These are phyloP conservation scores for human (Homo sapiens) DNA, from an alignment of 2,113 vertebrate genomes.

Conservation along the genomic window DNA sequence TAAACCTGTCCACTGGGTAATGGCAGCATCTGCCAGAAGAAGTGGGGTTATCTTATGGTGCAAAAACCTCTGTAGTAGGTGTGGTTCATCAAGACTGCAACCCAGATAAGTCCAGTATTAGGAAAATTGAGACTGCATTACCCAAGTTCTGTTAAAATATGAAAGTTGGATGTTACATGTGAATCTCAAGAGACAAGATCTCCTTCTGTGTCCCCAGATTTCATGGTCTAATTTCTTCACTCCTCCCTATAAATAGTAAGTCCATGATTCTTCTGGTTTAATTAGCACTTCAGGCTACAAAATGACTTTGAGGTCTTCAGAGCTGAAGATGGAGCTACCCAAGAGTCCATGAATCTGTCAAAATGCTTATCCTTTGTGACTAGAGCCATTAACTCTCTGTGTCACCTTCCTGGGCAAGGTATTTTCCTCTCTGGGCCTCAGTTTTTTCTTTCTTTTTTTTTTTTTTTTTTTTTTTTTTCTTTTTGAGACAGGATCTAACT, in stretches of 20 bases:
- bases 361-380: slow-evolving; percentile 50
- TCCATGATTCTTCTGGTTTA: slow-evolving; percentile 61
- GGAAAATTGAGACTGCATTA: background rate
- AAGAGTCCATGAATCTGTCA: slow-evolving; percentile 58
- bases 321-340: slow-evolving; percentile 19
- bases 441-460: background rate
- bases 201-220: slow-evolving; percentile 32
- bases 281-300: slow-evolving; percentile 57
- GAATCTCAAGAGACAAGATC: slow-evolving; percentile 20
- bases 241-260: slow-evolving; percentile 57
- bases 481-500: no score
- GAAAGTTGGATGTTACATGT: background rate
- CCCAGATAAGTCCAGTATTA: background rate
- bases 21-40: background rate
- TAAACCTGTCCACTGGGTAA: background rate
- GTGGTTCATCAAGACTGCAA: background rate
- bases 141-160: slow-evolving; percentile 19
- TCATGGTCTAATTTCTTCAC: slow-evolving; percentile 55
- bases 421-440: background rate
- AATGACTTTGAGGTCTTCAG: slow-evolving; percentile 40
- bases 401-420: slow-evolving; percentile 37
- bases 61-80: background rate
- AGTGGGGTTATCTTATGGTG: no score
- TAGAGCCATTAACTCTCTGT: slow-evolving; percentile 8
- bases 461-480: no score